A percentile compares a stretch with the other conserved stretches of the same genome.
Evolutionary conservation across 1,140 invertebrate species (phyloP).

Genomic region (Saccostrea cuccullata): DNA sequence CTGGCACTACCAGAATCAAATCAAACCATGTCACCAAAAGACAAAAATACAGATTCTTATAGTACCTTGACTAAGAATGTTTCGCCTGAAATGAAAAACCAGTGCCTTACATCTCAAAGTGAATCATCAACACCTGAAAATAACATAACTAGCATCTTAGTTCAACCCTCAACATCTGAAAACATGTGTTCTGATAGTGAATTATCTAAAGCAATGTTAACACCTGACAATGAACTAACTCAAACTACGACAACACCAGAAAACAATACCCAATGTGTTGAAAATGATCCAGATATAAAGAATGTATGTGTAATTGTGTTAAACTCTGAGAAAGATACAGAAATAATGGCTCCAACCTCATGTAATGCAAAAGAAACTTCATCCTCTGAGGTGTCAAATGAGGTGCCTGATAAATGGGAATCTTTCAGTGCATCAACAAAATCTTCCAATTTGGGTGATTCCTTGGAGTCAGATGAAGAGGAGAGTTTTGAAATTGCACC

Average conservation of each 20-base stretch:
- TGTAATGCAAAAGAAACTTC: background rate
- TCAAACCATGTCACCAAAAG: background rate
- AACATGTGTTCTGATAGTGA: background rate
- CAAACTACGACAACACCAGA: background rate
- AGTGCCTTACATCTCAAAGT: background rate
- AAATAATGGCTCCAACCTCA: background rate
- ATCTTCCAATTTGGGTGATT: background rate
- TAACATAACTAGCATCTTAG: background rate
- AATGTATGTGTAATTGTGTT: background rate
- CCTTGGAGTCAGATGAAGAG: background rate
- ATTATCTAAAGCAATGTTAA: background rate
- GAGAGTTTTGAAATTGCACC: slow-evolving; percentile 7
- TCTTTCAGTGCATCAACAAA: background rate
- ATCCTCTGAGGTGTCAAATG: background rate
- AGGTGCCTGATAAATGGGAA: background rate
- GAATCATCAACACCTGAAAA: background rate
- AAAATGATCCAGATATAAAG: background rate
- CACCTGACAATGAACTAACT: background rate
- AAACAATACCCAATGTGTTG: background rate
- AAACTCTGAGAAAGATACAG: background rate
- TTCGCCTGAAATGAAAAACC: background rate
- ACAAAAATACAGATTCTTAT: background rate
- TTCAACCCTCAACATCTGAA: no score
- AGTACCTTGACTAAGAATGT: background rate
- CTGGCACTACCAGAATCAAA: background rate